These are phyloP conservation scores for Leptinotarsa undecemlineata DNA, from an alignment of 1,140 invertebrate species.

Conservation along the genomic window DNA sequence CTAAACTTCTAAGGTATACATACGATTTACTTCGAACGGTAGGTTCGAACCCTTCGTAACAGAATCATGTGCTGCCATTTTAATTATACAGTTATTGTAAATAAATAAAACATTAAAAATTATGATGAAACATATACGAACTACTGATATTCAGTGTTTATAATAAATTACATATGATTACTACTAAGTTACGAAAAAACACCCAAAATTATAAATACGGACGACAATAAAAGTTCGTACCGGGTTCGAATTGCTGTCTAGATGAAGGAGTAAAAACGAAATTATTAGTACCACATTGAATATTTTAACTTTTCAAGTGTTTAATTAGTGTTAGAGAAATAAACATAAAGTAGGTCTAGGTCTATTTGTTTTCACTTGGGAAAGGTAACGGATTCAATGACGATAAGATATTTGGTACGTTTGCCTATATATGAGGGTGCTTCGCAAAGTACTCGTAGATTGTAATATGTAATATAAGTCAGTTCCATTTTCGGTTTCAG, in stretches of 20 bases:
- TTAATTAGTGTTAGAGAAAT: no score
- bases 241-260: not conserved
- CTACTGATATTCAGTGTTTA: constrained; percentile 4
- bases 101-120: not conserved
- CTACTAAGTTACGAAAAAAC: not conserved
- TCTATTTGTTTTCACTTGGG: not conserved
- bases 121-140: constrained; percentile 12
- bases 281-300: not conserved
- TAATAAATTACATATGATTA: constrained; percentile 10
- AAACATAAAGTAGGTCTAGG: no score
- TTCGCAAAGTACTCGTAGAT: no score
- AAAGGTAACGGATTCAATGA: not conserved
- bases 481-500: no score
- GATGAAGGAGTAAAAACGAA: not conserved
- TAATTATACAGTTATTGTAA: not conserved
- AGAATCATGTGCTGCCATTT: not conserved
- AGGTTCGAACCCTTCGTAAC: no score
- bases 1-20: no score
- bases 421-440: no score
- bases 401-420: no score
- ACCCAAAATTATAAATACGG: constrained; percentile 3
- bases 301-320: not conserved
- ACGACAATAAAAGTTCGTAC: constrained; percentile 2
- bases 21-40: no score
- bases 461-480: no score